Conservation (phyloP, 2,113 vertebrate genomes). For the Mobula hypostoma region DNA sequence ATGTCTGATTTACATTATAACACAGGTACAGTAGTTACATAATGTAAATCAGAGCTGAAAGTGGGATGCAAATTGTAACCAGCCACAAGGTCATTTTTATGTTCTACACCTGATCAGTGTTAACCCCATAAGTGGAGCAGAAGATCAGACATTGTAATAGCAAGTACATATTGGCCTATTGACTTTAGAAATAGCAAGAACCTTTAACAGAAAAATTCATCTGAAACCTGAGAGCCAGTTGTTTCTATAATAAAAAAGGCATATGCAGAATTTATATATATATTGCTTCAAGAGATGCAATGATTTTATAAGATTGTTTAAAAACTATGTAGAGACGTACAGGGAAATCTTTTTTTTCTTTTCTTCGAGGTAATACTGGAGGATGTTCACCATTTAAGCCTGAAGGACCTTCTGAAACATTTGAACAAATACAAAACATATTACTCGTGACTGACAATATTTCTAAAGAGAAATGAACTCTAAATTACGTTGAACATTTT, state of each 20-base stretch:
- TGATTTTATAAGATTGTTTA: not conserved
- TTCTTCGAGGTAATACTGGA: slow-evolving; percentile 70
- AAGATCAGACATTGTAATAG: no score
- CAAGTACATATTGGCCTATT: no score
- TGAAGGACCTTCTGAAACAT: slow-evolving; percentile 67
- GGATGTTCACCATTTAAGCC: slow-evolving; percentile 67
- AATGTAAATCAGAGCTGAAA: no score
- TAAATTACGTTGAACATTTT: not conserved
- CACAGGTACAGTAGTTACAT: no score
- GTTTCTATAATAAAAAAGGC: not conserved
- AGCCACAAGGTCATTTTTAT: no score
- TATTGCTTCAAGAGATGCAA: not conserved
- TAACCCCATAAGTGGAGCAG: no score
- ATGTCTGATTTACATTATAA: no score
- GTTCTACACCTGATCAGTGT: no score
- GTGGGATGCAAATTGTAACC: no score
- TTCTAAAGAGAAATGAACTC: not conserved
- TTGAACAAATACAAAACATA: slow-evolving; percentile 46
- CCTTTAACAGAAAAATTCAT: not conserved
- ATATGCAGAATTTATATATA: not conserved
- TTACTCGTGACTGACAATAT: not conserved
- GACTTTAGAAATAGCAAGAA: not conserved
- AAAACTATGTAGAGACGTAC: slow-evolving; percentile 56
- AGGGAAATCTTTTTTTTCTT: slow-evolving; percentile 85
- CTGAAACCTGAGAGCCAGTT: not conserved